phyloP scores from a whole-genome alignment of 2,113 vertebrate genomes.

The Odontesthes bonariensis region DNA sequence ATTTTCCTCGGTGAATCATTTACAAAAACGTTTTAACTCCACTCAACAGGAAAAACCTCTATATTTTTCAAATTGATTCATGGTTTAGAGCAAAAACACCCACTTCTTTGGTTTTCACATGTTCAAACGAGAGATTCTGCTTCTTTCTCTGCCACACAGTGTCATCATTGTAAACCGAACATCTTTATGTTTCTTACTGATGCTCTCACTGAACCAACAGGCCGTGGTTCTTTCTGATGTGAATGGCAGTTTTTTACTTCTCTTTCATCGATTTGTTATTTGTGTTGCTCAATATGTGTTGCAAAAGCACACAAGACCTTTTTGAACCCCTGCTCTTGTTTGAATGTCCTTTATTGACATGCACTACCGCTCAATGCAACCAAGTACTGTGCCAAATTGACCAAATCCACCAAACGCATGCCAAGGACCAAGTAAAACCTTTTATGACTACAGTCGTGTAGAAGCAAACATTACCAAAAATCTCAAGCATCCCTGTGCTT shows the following conservation, averaged over 20 bases:
- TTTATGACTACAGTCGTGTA: too few relatives aligned
- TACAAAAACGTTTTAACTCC: background rate
- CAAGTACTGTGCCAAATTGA: background rate
- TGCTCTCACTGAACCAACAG: background rate
- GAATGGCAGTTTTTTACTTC: background rate
- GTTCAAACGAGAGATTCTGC: background rate
- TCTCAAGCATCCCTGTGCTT: too few relatives aligned
- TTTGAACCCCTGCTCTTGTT: slow-evolving; percentile 4
- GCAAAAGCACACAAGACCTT: background rate
- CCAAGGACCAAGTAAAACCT: background rate
- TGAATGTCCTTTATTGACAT: slow-evolving; percentile 1
- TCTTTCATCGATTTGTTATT: slow-evolving; percentile 9
- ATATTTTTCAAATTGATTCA: background rate
- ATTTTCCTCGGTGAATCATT: slow-evolving; percentile 79
- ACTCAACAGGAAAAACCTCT: background rate
- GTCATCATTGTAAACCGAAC: background rate
- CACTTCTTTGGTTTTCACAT: background rate
- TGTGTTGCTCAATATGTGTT: background rate
- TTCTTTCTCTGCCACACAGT: background rate
- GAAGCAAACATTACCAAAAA: too few relatives aligned
- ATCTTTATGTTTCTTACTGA: background rate
- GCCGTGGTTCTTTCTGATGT: background rate
- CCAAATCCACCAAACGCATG: background rate
- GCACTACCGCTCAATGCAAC: background rate
- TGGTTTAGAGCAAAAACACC: background rate